These are phyloP conservation scores for Chorisops tibialis DNA, from an alignment of 2,888 invertebrate genomes.

Conservation along the genomic window DNA sequence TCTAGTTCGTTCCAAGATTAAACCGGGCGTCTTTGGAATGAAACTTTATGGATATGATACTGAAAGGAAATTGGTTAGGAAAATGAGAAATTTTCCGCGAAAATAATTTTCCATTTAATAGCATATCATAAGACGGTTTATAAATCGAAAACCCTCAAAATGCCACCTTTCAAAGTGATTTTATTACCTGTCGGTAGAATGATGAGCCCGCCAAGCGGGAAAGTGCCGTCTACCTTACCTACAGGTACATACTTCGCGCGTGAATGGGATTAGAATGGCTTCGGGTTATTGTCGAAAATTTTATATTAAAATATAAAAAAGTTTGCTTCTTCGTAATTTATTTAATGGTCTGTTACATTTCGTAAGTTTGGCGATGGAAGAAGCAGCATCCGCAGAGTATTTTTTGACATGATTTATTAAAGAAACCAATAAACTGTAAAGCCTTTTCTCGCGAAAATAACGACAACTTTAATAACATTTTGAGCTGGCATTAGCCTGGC, in stretches of 20 bases:
- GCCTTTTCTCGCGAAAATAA: constrained; percentile 13
- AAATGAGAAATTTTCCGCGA: constrained; percentile 18
- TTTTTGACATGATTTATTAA: constrained; percentile 18
- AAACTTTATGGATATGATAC: constrained; percentile 10
- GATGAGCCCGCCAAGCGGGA: background rate
- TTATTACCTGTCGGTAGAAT: background rate
- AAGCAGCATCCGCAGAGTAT: background rate
- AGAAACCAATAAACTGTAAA: constrained; percentile 21
- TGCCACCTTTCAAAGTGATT: background rate
- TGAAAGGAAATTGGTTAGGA: constrained; percentile 6
- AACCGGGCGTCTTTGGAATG: background rate
- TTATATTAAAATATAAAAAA: constrained; percentile 20
- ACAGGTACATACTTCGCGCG: background rate
- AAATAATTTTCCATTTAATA: constrained; percentile 10
- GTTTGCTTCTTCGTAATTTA: constrained; percentile 5
- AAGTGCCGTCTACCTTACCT: background rate
- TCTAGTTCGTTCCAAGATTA: too few species aligned
- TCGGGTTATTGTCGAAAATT: constrained; percentile 2
- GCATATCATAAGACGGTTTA: constrained; percentile 4
- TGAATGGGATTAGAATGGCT: background rate
- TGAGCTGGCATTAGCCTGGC: too few species aligned
- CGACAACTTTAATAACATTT: constrained; percentile 16
- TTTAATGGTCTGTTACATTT: background rate
- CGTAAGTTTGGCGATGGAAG: background rate
- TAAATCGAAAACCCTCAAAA: constrained; percentile 15